Base-by-base conservation (phyloP, 2,113 vertebrate species). In the Bos javanicus region DNA sequence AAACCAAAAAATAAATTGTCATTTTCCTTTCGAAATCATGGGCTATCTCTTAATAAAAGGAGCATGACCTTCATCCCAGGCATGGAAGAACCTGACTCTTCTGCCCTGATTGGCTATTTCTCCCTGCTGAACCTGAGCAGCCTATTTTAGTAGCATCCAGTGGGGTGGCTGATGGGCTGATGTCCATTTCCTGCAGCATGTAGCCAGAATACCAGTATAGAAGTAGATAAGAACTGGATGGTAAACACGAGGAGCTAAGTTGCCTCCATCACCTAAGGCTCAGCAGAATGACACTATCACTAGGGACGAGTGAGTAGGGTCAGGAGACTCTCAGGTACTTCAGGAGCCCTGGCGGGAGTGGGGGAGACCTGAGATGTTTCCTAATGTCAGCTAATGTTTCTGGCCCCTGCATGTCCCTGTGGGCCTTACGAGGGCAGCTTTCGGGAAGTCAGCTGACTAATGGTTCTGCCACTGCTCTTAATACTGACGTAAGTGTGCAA, bases 391-490 rank as follows among this genome's bases (percentile, higher is more conserved):
- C 95, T 97, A 95, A 97, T 97, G 85, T 64, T 39, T 96, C 86
- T 96, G 95, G 94, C 67, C 94, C 62, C 33, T 81, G 11, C 13
- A 7, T 78, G 46, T 98, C 97, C 97, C 97, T 52, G 0, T 85
- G 88, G 97, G 86, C 83, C 56, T 95, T 85, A 26, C 10, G 43
- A 95, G 57, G 81, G 74, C 91, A 87, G 62, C 87, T 97, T 97
- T 95, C 54, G 3, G 93, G 94, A 98, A 98, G 48, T 95, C 86
- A 92, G 96, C 97, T 98, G 94, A 97, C 39, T 97, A 96, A 95
- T 71, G 50, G 91, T 78, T 83, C 86, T 97, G 56, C 91, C 62
- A 14, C 62, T 95, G 85, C 92, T 89, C 87, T 83, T 91, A 74
- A 95, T 62, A 86, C 28, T 96, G 92, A 96, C 1, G 43, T 90